Conservation (phyloP, 1,140 invertebrate genomes). For the Papilio helenus region DNA sequence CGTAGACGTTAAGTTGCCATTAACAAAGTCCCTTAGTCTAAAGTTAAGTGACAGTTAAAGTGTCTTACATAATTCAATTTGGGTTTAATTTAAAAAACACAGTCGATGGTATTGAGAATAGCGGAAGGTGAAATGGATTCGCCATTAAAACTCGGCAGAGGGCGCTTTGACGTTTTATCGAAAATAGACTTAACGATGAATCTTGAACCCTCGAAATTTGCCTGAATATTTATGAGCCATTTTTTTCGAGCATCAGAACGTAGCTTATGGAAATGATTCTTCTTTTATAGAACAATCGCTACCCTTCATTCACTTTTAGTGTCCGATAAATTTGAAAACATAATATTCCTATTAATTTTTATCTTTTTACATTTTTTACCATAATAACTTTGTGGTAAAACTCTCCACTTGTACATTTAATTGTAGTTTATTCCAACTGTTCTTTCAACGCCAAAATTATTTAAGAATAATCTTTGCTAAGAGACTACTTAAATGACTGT, state of each 20-base stretch:
- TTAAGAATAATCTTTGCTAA: too few species aligned
- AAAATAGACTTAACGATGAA: slow-evolving; percentile 78
- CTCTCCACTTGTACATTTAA: background rate
- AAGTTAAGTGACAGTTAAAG: background rate
- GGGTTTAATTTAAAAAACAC: slow-evolving; percentile 57
- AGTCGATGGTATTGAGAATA: slow-evolving; percentile 50
- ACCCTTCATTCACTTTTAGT: slow-evolving; percentile 30
- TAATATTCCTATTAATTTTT: slow-evolving; percentile 27
- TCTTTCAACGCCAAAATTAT: too few species aligned
- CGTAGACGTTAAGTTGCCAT: too few species aligned
- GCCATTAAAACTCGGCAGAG: slow-evolving; percentile 66
- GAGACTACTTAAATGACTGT: too few species aligned
- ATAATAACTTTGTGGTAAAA: background rate
- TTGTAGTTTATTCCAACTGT: background rate
- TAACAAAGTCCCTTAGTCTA: too few species aligned
- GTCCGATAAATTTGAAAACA: slow-evolving; percentile 24
- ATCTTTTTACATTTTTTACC: background rate
- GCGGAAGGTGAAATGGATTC: slow-evolving; percentile 64
- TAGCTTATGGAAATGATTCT: slow-evolving; percentile 46
- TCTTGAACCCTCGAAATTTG: slow-evolving; percentile 69
- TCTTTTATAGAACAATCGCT: slow-evolving; percentile 31
- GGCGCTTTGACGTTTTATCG: slow-evolving; percentile 71
- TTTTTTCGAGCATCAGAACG: slow-evolving; percentile 63
- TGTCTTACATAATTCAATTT: background rate
- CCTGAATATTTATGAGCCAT: slow-evolving; percentile 79